Base-by-base conservation (phyloP, 2,888 invertebrate species). In the Cremastinae sp. region DNA sequence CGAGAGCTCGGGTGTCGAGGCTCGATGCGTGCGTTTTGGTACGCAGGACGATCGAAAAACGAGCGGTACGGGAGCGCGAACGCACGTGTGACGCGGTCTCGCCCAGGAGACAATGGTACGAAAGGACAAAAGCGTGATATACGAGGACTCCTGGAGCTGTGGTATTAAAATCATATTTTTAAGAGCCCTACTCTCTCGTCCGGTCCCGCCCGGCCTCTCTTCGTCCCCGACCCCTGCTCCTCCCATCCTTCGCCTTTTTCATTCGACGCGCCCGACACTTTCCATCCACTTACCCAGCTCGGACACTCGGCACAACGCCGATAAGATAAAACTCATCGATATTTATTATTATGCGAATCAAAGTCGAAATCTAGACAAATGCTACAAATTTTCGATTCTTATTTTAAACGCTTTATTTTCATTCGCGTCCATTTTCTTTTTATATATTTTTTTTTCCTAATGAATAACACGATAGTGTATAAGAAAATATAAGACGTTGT, bases 141-240 rank as follows among this genome's bases (percentile, higher is more conserved):
- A 88, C 84, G 88, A 83, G 84, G 83, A 82, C 81, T 83, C 81
- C n/a, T 78, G 82, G 83, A 84, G 84, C 85, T 82, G 83, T 81
- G 86, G 88, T 88, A 88, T 88, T 88, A 88, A 88, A 88, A 88
- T 88, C 88, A 88, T 88, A 88, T 88, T 88, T 88, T 88, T 87
- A 88, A 88, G 81, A n/a, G n/a, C 85, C 81, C 83, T 77, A 71
- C 77, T 73, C 75, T 62, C 78, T 56, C 59, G 45, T 75, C 47
- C 68, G 68, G 54, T 53, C 69, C 36, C 56, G 18, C 61, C 36
- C 38, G 20, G 2, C 72, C 58, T 47, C 45, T 59, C 45, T 2
- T 16, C 20, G 58, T 18, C 12, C 45, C 62, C 41, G 16, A 38
- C 34, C 36, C 28, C n/a, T 20, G 8, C 38, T 7, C 47, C 41